A percentile compares a stretch with the other conserved stretches of the same genome.
phyloP scores from a whole-genome alignment of 2,888 invertebrate species.

The Empis livida region DNA sequence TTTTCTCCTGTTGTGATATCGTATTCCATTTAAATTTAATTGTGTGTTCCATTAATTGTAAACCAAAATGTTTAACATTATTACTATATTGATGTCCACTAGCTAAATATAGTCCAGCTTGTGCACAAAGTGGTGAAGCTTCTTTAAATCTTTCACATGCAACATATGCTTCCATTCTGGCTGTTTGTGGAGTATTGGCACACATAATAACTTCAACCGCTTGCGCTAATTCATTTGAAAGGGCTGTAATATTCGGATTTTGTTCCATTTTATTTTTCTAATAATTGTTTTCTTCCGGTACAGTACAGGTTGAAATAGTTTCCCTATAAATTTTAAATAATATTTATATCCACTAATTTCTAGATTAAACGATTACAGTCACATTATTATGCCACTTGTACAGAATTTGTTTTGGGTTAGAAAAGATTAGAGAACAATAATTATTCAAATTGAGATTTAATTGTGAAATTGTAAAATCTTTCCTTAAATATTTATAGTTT shows the following conservation, averaged over 20 bases:
- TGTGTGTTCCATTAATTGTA: constrained; percentile 86
- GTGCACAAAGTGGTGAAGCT: constrained; percentile 75
- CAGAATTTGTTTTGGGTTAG: too few relatives aligned
- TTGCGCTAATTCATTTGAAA: constrained; percentile 62
- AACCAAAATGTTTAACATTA: constrained; percentile 77
- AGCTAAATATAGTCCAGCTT: constrained; percentile 70
- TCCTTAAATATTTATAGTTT: too few relatives aligned
- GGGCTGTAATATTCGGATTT: constrained; percentile 26
- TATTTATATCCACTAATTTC: too few relatives aligned
- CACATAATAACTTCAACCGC: constrained; percentile 75
- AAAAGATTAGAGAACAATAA: too few relatives aligned
- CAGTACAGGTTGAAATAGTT: neutral
- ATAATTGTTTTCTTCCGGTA: neutral
- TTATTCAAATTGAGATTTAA: too few relatives aligned
- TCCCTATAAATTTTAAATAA: too few relatives aligned
- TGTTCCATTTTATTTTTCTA: constrained; percentile 23
- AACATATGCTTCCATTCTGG: constrained; percentile 69
- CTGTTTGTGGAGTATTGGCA: constrained; percentile 59
- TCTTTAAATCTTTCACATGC: constrained; percentile 56
- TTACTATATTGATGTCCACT: constrained; percentile 62
- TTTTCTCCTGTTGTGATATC: constrained; percentile 73
- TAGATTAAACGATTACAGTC: too few relatives aligned
- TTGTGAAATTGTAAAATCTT: too few relatives aligned
- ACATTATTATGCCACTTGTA: too few relatives aligned
- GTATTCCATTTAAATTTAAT: constrained; percentile 89